These are phyloP conservation scores for Agrochola circellaris DNA, from an alignment of 2,888 invertebrate genomes.

Conservation along the genomic window DNA sequence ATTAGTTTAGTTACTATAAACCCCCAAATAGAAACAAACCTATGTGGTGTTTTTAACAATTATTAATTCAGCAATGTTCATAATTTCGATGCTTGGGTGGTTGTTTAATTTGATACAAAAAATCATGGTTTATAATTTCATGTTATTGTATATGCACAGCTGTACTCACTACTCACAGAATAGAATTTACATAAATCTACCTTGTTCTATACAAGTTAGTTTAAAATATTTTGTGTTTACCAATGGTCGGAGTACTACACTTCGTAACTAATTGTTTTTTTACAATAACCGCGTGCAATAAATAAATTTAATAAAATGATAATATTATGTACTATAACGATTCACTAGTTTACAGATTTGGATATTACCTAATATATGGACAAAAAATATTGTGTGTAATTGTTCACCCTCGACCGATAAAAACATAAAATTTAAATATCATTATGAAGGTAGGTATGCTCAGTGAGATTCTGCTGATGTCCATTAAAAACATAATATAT, in stretches of 20 bases:
- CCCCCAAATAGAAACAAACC: background rate
- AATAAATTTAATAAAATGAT: background rate
- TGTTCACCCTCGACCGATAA: background rate
- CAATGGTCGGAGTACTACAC: background rate
- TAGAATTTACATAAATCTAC: constrained; percentile 6
- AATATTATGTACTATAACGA: too few species aligned
- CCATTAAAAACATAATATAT: background rate
- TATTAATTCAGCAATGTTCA: background rate
- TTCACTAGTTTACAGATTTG: background rate
- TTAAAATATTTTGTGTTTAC: constrained; percentile 16
- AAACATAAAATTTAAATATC: background rate
- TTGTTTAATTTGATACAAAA: background rate
- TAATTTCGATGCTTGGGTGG: background rate
- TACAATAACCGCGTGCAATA: background rate
- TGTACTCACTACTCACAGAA: background rate
- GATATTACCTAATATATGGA: background rate
- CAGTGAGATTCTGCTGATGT: background rate
- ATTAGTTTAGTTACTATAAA: background rate
- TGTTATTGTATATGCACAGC: constrained; percentile 7
- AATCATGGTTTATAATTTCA: background rate
- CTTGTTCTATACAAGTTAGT: background rate
- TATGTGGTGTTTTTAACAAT: background rate
- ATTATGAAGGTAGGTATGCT: background rate
- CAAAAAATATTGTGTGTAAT: background rate
- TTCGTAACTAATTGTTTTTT: constrained; percentile 1